Percentiles rank a stretch among this genome's conserved stretches.
Conservation (phyloP, 2,888 invertebrate genomes). For the Sinohyriopsis cumingii region DNA sequence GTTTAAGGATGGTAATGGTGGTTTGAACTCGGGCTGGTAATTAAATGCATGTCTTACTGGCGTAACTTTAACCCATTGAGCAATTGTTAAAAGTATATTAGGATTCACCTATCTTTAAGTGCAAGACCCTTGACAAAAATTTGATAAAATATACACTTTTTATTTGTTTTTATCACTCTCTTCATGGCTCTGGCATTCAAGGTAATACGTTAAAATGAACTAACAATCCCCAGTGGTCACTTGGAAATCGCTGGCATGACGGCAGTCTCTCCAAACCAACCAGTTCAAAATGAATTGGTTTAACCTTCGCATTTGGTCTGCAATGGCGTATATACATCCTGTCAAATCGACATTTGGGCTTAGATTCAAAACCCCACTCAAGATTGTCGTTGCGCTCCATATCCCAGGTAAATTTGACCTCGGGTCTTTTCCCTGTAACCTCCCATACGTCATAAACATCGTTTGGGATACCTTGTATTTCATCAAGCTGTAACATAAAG, state of each 20-base stretch:
- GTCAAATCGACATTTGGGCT: slow-evolving; percentile 75
- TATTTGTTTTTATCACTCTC: no score
- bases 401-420: slow-evolving; percentile 77
- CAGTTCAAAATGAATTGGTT: slow-evolving; percentile 74
- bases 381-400: slow-evolving; percentile 75
- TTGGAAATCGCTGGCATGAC: slow-evolving; percentile 74
- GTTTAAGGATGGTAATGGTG: no score
- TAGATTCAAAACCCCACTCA: slow-evolving; percentile 63
- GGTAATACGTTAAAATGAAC: slow-evolving; percentile 60
- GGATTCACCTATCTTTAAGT: no score
- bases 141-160: no score
- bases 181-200: slow-evolving; percentile 2
- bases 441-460: slow-evolving; percentile 75
- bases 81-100: no score
- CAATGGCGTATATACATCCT: slow-evolving; percentile 73
- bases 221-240: slow-evolving; percentile 77
- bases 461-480: slow-evolving; percentile 71
- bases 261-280: slow-evolving; percentile 74
- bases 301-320: slow-evolving; percentile 49
- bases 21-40: no score
- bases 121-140: no score
- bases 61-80: no score
- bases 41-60: no score
- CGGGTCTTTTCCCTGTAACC: slow-evolving; percentile 74
- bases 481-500: slow-evolving; percentile 58